Base-by-base conservation (phyloP, 2,888 invertebrate species). In the Ditula angustiorana region DNA sequence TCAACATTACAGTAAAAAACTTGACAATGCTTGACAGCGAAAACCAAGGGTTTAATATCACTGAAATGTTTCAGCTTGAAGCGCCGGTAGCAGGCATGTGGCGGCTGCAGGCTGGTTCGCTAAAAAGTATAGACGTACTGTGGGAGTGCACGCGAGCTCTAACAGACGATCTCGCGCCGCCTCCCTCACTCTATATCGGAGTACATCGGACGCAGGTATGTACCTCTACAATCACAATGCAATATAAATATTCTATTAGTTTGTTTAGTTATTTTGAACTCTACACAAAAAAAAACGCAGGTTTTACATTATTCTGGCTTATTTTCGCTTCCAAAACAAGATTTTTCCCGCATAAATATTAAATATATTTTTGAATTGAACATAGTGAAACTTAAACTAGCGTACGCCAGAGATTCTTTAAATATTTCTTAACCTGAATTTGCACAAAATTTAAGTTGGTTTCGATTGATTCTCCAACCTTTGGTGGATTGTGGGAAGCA, bases 11-110 rank as follows among this genome's bases (percentile, higher is more conserved):
- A n/a, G n/a, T n/a, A n/a, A n/a, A n/a, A n/a, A n/a, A n/a, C n/a
- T n/a, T n/a, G n/a, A n/a, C n/a, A n/a, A n/a, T n/a, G n/a, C n/a
- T n/a, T n/a, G n/a, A n/a, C n/a, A n/a, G n/a, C n/a, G n/a, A n/a
- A n/a, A n/a, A n/a, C n/a, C n/a, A n/a, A n/a, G n/a, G n/a, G n/a
- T n/a, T n/a, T n/a, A n/a, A n/a, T n/a, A n/a, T n/a, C n/a, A n/a
- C n/a, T n/a, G n/a, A n/a, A n/a, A n/a, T 33, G 23, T 79, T 85
- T n/a, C 82, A 97, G 96, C 95, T 98, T 74, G 94, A 95, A 55
- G 95, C 96, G 37, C 98, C 98, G 0, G 96, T 98, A 69, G 98
- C 98, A 0, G 95, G 95, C 74, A 96, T 97, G 70, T 99, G 98
- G 98, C 94, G 95, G n/a, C 94, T 97, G 67, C 93, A 94, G 56